A percentile compares a stretch with the other conserved stretches of the same genome.
These are phyloP conservation scores for Batillaria attramentaria DNA, from an alignment of 1,140 invertebrate species.

Conservation along the genomic window DNA sequence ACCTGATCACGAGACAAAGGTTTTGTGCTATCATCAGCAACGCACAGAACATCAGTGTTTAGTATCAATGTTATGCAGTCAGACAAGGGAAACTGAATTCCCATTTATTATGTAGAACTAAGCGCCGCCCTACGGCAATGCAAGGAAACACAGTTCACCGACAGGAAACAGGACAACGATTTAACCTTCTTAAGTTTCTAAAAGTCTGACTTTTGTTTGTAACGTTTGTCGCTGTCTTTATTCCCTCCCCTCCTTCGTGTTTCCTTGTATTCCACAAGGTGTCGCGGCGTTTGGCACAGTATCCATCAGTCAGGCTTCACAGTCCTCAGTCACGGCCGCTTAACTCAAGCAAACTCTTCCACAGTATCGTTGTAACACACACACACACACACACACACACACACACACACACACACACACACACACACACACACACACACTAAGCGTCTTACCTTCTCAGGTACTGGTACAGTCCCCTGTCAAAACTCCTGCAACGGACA, in stretches of 20 bases:
- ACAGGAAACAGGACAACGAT: too few species aligned
- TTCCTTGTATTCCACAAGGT: too few species aligned
- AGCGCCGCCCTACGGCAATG: too few species aligned
- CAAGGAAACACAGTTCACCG: too few species aligned
- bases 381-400: not conserved
- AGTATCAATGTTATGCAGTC: too few species aligned
- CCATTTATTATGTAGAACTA: too few species aligned
- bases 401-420: not conserved
- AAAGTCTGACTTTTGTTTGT: not conserved
- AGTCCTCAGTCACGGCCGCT: not conserved
- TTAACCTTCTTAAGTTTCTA: too few species aligned
- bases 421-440: not conserved
- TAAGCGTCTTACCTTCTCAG: constrained; percentile 22
- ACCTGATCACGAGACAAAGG: too few species aligned
- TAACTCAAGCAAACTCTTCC: not conserved
- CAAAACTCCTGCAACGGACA: constrained; percentile 43
- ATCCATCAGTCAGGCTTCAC: not conserved
- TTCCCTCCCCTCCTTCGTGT: too few species aligned
- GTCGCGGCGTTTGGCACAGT: not conserved
- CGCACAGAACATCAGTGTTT: too few species aligned
- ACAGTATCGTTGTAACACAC: not conserved
- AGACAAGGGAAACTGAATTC: too few species aligned
- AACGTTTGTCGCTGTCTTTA: not conserved
- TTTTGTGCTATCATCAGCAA: too few species aligned
- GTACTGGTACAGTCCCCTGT: constrained; percentile 32